A percentile compares a stretch with the other conserved stretches of the same genome.
phyloP scores from a whole-genome alignment of 2,113 vertebrate species.

The Taurulus bubalis region DNA sequence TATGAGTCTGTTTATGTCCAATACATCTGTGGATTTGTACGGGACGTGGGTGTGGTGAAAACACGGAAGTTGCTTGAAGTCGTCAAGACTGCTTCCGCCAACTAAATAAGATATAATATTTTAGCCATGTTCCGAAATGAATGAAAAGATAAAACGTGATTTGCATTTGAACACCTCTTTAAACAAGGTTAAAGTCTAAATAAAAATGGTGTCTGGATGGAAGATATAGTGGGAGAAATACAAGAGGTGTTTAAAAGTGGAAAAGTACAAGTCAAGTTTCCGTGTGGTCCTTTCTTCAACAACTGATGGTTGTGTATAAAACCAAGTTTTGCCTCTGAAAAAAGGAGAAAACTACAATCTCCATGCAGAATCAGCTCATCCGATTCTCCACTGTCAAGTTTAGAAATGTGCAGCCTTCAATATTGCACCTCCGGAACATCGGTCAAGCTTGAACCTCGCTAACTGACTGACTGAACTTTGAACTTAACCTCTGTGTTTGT shows the following conservation, averaged over 20 bases:
- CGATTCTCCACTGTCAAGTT: neutral
- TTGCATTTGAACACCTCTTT: neutral
- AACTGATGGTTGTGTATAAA: neutral
- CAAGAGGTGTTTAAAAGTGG: neutral
- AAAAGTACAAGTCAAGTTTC: neutral
- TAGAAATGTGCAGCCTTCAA: neutral
- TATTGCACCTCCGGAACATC: neutral
- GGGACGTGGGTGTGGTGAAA: no score
- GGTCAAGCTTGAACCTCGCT: no score
- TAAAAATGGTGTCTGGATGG: neutral
- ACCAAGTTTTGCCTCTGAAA: neutral
- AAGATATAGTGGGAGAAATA: neutral
- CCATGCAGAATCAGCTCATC: neutral
- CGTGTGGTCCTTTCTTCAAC: neutral
- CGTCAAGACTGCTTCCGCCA: neutral
- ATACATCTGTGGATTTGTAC: neutral
- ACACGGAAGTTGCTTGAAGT: no score
- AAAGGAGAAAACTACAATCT: neutral
- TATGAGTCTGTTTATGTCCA: neutral
- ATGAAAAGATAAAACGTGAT: neutral
- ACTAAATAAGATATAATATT: neutral
- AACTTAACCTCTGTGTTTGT: neutral
- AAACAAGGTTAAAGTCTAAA: neutral
- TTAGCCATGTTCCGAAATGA: neutral
- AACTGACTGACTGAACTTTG: neutral